Evolutionary conservation across 2,113 vertebrate species (phyloP).

Genomic region (Paraplagusia blochii): DNA sequence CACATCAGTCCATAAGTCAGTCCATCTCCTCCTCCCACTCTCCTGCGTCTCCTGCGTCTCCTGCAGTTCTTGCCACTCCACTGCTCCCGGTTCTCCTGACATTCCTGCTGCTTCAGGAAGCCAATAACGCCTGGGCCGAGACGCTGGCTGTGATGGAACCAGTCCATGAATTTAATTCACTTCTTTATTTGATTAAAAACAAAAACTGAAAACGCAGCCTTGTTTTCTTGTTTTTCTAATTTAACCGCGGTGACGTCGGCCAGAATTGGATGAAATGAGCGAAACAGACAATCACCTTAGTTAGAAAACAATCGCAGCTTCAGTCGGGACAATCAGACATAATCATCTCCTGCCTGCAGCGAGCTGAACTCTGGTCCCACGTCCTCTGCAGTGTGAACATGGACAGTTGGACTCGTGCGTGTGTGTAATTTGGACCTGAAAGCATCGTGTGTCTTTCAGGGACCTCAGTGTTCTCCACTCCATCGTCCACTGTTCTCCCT

Average conservation of each 20-base stretch:
- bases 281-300: background rate
- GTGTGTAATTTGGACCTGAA: too few relatives aligned
- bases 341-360: background rate
- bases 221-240: background rate
- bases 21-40: background rate
- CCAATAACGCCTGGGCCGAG: background rate
- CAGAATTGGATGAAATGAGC: background rate
- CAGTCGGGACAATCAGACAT: background rate
- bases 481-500: too few relatives aligned
- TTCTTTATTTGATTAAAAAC: background rate
- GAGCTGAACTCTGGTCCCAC: background rate
- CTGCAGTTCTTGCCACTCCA: conserved; percentile 6
- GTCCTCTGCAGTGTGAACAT: background rate
- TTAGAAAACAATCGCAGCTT: too few relatives aligned
- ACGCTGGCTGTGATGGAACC: background rate
- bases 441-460: too few relatives aligned
- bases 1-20: background rate
- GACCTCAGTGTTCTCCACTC: too few relatives aligned
- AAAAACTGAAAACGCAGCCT: background rate
- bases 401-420: too few relatives aligned
- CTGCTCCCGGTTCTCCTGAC: conserved; percentile 1
- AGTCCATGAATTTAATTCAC: conserved; percentile 3
- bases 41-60: background rate
- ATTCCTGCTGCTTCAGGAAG: background rate
- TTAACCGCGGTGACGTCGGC: background rate